phyloP scores from a whole-genome alignment of 2,888 invertebrate species.

The Ischnura elegans region DNA sequence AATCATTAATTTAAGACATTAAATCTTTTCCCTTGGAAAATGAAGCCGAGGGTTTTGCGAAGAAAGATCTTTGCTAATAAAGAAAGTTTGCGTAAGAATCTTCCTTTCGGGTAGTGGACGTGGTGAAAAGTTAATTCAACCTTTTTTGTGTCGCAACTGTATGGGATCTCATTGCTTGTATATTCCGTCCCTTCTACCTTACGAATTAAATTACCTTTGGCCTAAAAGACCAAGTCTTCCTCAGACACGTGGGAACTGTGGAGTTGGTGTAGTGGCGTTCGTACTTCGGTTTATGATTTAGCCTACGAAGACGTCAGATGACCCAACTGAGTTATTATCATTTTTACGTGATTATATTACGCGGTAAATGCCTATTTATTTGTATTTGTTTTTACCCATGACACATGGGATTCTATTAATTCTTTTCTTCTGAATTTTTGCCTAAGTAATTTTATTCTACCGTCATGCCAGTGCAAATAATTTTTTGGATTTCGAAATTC shows the following conservation, averaged over 20 bases:
- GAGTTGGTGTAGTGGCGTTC: not conserved
- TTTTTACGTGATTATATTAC: too few species aligned
- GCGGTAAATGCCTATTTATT: too few species aligned
- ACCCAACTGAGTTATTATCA: too few species aligned
- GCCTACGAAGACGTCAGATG: not conserved
- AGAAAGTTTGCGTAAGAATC: conserved; percentile 44
- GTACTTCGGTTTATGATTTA: not conserved
- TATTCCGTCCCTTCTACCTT: not conserved
- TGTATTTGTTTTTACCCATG: too few species aligned
- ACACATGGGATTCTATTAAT: too few species aligned
- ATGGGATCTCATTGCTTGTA: not conserved
- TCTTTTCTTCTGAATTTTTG: too few species aligned
- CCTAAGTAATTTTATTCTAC: too few species aligned
- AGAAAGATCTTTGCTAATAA: conserved; percentile 7
- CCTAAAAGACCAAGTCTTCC: not conserved
- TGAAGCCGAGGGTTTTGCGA: not conserved
- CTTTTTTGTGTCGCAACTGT: conserved; percentile 1
- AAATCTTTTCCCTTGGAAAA: conserved; percentile 25
- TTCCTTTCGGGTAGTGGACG: not conserved
- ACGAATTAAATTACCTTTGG: not conserved
- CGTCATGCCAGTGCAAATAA: too few species aligned
- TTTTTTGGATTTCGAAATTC: too few species aligned
- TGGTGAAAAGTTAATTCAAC: conserved; percentile 44
- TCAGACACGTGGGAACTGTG: not conserved
- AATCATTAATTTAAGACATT: conserved; percentile 59